A percentile compares a stretch with the other conserved stretches of the same genome.
Conservation (phyloP, 2,888 invertebrate species). For the Phyllotreta cruciferae region DNA sequence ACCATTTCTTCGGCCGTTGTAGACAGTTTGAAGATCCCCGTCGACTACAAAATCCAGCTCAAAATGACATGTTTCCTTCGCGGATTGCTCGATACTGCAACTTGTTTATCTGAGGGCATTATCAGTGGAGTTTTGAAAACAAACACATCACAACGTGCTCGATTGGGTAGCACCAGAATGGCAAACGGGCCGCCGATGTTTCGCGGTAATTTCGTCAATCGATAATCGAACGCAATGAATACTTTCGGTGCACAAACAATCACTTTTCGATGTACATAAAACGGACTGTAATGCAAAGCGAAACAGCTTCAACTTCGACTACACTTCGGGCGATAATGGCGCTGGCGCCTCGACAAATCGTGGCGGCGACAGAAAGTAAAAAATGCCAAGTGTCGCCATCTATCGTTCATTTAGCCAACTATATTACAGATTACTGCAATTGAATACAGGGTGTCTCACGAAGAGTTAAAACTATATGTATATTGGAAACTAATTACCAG, state of each 20-base stretch:
- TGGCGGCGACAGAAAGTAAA: constrained; percentile 30
- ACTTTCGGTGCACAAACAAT: constrained; percentile 10
- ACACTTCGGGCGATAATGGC: constrained; percentile 48
- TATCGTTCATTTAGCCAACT: background rate
- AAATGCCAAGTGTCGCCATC: constrained; percentile 7
- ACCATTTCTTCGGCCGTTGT: constrained; percentile 61
- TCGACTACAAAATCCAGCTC: constrained; percentile 32
- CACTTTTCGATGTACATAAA: constrained; percentile 20
- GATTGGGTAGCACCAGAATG: background rate
- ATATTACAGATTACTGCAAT: background rate
- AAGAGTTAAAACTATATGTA: too few relatives aligned
- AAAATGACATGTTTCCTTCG: constrained; percentile 31
- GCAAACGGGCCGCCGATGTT: background rate
- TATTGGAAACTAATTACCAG: too few relatives aligned
- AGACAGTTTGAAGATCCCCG: constrained; percentile 51
- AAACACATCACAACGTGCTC: constrained; percentile 36
- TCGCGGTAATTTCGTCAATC: too few relatives aligned
- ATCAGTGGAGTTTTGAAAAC: constrained; percentile 34
- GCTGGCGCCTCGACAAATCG: constrained; percentile 41
- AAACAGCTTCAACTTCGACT: background rate
- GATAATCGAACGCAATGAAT: too few relatives aligned
- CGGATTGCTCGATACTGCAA: constrained; percentile 33
- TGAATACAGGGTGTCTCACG: background rate
- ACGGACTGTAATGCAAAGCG: constrained; percentile 14
- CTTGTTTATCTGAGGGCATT: constrained; percentile 44